A percentile compares a stretch with the other conserved stretches of the same genome.
Evolutionary conservation across 2,888 invertebrate species (phyloP).

Genomic region (Tuberolachnus salignus): DNA sequence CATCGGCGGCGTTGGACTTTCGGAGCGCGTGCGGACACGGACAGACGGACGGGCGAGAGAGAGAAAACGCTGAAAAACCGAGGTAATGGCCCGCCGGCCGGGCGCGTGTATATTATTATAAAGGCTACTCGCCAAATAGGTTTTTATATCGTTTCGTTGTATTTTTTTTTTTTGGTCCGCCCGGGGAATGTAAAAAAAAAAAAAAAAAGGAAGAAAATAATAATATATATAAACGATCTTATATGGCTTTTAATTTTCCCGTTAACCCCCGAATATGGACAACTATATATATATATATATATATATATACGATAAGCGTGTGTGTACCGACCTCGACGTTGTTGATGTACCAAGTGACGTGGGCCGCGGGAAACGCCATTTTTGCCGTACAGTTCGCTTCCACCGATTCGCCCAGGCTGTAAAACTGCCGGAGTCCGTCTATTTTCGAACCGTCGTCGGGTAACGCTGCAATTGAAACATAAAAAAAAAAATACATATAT

Average conservation of each 20-base stretch:
- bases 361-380: slow-evolving; percentile 44
- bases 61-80: no score
- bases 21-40: not conserved
- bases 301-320: not conserved
- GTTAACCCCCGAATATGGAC: no score
- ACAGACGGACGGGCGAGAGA: no score
- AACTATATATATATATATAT: no score
- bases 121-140: no score
- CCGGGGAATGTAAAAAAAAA: no score
- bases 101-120: no score
- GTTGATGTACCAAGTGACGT: slow-evolving; percentile 43
- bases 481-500: not conserved
- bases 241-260: no score
- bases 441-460: slow-evolving; percentile 24
- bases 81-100: no score
- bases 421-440: slow-evolving; percentile 20
- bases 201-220: no score
- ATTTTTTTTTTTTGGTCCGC: not conserved
- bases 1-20: not conserved
- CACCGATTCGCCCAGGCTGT: slow-evolving; percentile 17
- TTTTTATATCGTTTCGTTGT: not conserved
- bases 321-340: not conserved
- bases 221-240: no score
- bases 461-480: not conserved
- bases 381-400: slow-evolving; percentile 45